Evolutionary conservation across 2,797 vertebrate species (phyloP).

Genomic region (Octomys mimax): DNA sequence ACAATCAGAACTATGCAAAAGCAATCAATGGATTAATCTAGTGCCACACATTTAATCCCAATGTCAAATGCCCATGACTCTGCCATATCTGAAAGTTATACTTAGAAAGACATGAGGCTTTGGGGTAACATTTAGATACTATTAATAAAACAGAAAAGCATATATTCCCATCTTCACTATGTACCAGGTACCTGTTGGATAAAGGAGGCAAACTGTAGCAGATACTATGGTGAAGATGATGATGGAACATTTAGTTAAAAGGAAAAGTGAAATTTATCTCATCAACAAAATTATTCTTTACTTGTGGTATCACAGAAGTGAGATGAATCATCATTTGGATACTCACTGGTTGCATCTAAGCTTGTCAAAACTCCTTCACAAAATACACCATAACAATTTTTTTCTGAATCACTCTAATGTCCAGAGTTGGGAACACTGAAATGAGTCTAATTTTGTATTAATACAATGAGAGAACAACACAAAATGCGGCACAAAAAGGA

Average conservation of each 20-base stretch:
- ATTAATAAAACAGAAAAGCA: not conserved
- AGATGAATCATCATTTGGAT: not conserved
- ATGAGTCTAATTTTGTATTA: conserved; percentile 1
- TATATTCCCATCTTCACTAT: not conserved
- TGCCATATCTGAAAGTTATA: not conserved
- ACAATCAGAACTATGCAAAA: not conserved
- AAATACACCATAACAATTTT: conserved; percentile 12
- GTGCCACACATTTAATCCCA: not conserved
- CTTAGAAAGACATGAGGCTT: not conserved
- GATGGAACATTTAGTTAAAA: not conserved
- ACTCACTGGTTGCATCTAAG: not conserved
- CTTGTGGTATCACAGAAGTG: conserved; percentile 26
- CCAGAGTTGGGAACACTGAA: conserved; percentile 3
- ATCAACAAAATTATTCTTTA: conserved; percentile 25
- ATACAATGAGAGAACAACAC: conserved; percentile 24
- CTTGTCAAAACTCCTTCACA: conserved; percentile 9
- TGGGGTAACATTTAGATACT: not conserved
- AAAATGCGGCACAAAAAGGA: not conserved
- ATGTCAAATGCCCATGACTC: not conserved
- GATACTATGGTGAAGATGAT: not conserved
- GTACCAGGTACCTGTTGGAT: not conserved
- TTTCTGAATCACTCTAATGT: not conserved
- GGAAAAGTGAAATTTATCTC: not conserved
- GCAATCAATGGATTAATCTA: not conserved
- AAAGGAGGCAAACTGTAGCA: not conserved